Evolutionary conservation across 1,140 invertebrate species (phyloP).

Genomic region (Olivierus martensii): DNA sequence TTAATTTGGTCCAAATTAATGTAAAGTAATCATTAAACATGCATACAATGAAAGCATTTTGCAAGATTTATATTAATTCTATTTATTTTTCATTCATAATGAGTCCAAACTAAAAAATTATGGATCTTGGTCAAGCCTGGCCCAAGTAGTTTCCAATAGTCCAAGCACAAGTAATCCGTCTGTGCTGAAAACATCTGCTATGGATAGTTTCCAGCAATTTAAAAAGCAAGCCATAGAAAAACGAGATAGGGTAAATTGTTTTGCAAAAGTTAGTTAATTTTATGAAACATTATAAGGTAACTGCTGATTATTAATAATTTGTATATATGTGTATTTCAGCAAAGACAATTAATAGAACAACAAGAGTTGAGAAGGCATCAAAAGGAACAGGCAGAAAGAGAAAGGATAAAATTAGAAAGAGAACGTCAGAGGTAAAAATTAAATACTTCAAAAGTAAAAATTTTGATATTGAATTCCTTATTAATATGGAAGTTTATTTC

Average conservation of each 20-base stretch:
- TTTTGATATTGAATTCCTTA: too few species aligned
- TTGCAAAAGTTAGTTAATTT: not conserved
- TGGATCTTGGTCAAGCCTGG: constrained; percentile 81
- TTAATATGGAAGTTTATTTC: too few species aligned
- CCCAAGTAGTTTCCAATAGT: constrained; percentile 25
- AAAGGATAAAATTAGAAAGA: constrained; percentile 58
- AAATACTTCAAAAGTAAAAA: too few species aligned
- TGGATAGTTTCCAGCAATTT: constrained; percentile 61
- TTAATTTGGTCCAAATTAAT: too few species aligned
- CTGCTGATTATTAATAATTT: not conserved
- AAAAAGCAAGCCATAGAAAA: constrained; percentile 92
- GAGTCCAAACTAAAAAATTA: constrained; percentile 53
- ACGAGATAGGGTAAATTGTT: constrained; percentile 51
- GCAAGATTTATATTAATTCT: too few species aligned
- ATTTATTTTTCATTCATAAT: too few species aligned
- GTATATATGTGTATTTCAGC: constrained; percentile 29
- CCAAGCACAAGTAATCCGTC: constrained; percentile 24
- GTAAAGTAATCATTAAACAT: too few species aligned
- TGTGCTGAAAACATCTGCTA: constrained; percentile 22
- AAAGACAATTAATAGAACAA: constrained; percentile 66
- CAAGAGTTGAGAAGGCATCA: constrained; percentile 58
- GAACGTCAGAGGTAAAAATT: constrained; percentile 43
- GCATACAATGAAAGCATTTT: too few species aligned
- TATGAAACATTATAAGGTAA: too few species aligned
- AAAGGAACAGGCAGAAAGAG: constrained; percentile 69